Conservation (phyloP, 2,113 vertebrate genomes). For the Misgurnus anguillicaudatus region DNA sequence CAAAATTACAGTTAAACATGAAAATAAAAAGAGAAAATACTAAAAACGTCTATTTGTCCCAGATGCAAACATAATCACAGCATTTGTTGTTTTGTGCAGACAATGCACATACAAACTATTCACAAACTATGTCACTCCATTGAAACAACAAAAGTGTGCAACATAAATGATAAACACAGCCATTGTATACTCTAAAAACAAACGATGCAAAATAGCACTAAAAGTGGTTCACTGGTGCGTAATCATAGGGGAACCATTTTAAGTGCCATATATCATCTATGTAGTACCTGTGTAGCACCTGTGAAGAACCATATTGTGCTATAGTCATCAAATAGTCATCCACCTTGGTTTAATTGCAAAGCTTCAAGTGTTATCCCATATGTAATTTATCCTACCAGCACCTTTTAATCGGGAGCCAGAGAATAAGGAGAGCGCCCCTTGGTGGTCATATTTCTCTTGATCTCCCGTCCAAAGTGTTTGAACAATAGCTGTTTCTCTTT, state of each 20-base stretch:
- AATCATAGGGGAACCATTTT: too few relatives aligned
- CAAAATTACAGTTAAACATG: not conserved
- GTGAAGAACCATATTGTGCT: too few relatives aligned
- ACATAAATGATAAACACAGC: not conserved
- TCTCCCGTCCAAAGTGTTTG: not conserved
- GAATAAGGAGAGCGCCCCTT: not conserved
- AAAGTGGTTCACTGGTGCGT: too few relatives aligned
- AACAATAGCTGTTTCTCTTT: not conserved
- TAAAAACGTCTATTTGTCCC: not conserved
- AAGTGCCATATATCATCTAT: too few relatives aligned
- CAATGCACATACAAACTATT: not conserved
- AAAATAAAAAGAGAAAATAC: not conserved
- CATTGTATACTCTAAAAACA: not conserved
- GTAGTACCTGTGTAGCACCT: too few relatives aligned
- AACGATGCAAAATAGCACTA: too few relatives aligned
- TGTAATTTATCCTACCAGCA: slow-evolving; percentile 9
- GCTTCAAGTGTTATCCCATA: not conserved
- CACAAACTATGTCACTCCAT: not conserved
- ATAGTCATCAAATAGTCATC: too few relatives aligned
- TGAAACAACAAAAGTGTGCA: not conserved
- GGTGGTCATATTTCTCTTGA: not conserved
- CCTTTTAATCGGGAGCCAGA: not conserved
- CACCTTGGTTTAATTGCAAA: not conserved
- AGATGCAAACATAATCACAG: not conserved
- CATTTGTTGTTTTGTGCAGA: not conserved